These are phyloP conservation scores for Atherix ibis DNA, from an alignment of 2,888 invertebrate genomes.

Conservation along the genomic window DNA sequence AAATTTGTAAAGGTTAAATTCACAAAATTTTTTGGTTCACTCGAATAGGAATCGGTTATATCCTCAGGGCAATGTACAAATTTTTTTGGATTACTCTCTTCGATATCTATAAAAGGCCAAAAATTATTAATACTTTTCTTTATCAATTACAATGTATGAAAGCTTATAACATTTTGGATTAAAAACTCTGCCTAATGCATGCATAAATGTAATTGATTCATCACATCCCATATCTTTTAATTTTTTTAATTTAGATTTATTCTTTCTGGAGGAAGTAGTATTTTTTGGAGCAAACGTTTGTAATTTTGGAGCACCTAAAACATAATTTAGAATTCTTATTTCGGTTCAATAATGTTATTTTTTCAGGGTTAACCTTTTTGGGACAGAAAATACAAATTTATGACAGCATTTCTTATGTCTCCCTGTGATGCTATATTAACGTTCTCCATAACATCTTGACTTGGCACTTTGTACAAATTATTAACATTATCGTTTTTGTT, in stretches of 20 bases:
- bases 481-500: conserved; percentile 5
- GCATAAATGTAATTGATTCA: conserved; percentile 54
- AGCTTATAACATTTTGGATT: conserved; percentile 53
- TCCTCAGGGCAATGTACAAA: conserved; percentile 48
- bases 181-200: conserved; percentile 58
- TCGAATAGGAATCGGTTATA: conserved; percentile 48
- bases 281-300: conserved; percentile 1
- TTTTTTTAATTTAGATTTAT: conserved; percentile 22
- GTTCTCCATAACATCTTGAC: conserved; percentile 44
- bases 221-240: conserved; percentile 43
- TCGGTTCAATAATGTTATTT: too few relatives aligned
- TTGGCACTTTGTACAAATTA: conserved; percentile 37
- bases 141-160: too few relatives aligned
- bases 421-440: conserved; percentile 57
- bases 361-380: too few relatives aligned
- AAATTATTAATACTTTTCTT: too few relatives aligned
- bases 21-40: conserved; percentile 48
- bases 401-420: conserved; percentile 67
- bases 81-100: conserved; percentile 24
- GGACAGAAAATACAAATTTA: conserved; percentile 69
- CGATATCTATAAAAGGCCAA: conserved; percentile 25
- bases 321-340: too few relatives aligned
- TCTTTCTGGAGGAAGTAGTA: conserved; percentile 3
- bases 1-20: conserved; percentile 62
- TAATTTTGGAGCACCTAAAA: conserved; percentile 7